These are phyloP conservation scores for Lottia scabra DNA, from an alignment of 2,888 invertebrate species.

Conservation along the genomic window DNA sequence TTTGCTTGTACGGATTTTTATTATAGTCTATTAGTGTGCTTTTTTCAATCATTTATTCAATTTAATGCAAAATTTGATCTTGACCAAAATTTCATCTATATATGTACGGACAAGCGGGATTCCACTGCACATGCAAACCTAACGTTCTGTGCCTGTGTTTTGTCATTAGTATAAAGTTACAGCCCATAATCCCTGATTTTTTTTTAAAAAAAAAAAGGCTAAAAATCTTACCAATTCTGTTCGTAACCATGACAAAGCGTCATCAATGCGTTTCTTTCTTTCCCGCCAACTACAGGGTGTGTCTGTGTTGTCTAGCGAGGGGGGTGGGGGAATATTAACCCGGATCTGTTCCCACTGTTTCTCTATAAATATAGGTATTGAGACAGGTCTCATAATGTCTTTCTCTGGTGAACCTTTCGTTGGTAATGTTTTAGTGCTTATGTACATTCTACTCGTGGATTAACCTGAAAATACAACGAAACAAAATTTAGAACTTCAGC, in stretches of 20 bases:
- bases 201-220: background rate
- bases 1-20: too few species aligned
- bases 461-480: too few species aligned
- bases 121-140: too few species aligned
- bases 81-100: too few species aligned
- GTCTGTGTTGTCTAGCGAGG: background rate
- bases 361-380: background rate
- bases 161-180: too few species aligned
- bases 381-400: background rate
- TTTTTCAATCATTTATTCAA: too few species aligned
- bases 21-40: too few species aligned
- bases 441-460: background rate
- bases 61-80: too few species aligned
- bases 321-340: background rate
- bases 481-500: too few species aligned
- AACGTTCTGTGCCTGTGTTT: too few species aligned
- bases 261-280: conserved; percentile 47
- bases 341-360: background rate
- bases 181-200: too few species aligned
- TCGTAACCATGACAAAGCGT: conserved; percentile 49
- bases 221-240: conserved; percentile 48
- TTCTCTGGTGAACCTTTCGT: background rate
- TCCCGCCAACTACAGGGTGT: conserved; percentile 25
- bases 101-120: too few species aligned
- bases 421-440: background rate